Evolutionary conservation across 2,888 invertebrate genomes (phyloP).

Genomic region (Lycocerus yunnanus): DNA sequence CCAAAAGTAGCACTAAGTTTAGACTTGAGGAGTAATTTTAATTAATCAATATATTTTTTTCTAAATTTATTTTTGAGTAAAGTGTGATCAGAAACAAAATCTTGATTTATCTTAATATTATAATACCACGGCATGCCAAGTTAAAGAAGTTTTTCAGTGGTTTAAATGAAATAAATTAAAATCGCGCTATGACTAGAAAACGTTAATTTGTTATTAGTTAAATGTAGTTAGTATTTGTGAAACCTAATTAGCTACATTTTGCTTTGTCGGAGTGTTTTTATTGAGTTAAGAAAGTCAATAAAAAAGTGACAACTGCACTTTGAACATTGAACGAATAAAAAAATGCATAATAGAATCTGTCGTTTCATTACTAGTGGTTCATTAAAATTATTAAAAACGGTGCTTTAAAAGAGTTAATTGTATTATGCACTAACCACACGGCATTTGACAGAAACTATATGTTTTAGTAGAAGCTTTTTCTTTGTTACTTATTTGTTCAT

Average conservation of each 20-base stretch:
- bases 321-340: background rate
- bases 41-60: too few relatives aligned
- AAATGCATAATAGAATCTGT: too few relatives aligned
- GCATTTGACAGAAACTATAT: background rate
- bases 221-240: background rate
- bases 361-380: background rate
- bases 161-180: background rate
- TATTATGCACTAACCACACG: background rate
- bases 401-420: background rate
- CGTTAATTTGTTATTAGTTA: background rate
- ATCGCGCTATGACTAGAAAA: background rate
- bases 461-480: too few relatives aligned
- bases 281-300: background rate
- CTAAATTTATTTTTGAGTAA: too few relatives aligned
- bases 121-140: background rate
- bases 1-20: too few relatives aligned
- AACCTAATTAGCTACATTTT: background rate
- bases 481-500: too few relatives aligned
- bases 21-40: too few relatives aligned
- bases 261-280: background rate
- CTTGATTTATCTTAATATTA: too few relatives aligned
- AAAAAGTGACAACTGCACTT: background rate
- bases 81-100: too few relatives aligned
- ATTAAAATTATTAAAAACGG: background rate
- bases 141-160: background rate